phyloP scores from a whole-genome alignment of 2,797 vertebrate genomes.

The Sebastolobus alascanus region DNA sequence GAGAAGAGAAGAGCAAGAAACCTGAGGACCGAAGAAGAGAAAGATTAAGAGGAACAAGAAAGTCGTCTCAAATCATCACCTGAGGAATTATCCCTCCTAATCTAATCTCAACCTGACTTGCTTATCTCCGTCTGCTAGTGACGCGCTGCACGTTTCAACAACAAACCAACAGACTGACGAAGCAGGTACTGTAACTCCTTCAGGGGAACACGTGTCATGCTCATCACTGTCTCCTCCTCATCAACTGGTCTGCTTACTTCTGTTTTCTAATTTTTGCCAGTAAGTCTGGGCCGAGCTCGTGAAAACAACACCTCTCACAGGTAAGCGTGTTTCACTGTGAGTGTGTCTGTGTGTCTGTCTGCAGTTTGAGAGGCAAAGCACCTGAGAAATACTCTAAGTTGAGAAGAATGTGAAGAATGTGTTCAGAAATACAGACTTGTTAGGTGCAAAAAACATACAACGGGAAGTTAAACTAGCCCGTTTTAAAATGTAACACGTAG shows the following conservation, averaged over 20 bases:
- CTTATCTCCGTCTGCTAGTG: conserved; percentile 41
- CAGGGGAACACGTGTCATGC: conserved; percentile 9
- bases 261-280: not conserved
- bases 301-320: conserved; percentile 40
- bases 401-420: conserved; percentile 37
- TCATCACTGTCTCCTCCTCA: conserved; percentile 15
- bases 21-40: not conserved
- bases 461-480: not conserved
- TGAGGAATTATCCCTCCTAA: conserved; percentile 48
- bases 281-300: conserved; percentile 16
- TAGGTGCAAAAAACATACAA: not conserved
- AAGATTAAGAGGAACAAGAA: not conserved
- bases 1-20: conserved; percentile 18
- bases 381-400: not conserved
- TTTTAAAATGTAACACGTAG: not conserved
- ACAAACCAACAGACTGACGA: conserved; percentile 27
- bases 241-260: conserved; percentile 17
- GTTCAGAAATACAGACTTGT: not conserved
- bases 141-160: conserved; percentile 18
- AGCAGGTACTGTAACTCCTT: not conserved
- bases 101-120: conserved; percentile 46
- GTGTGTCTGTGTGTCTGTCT: not conserved
- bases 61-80: conserved; percentile 3
- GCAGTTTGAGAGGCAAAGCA: not conserved
- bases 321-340: conserved; percentile 52